Percentiles rank a stretch among this genome's conserved stretches.
Conservation (phyloP, 1,140 invertebrate species). For the Subanguina moxae region DNA sequence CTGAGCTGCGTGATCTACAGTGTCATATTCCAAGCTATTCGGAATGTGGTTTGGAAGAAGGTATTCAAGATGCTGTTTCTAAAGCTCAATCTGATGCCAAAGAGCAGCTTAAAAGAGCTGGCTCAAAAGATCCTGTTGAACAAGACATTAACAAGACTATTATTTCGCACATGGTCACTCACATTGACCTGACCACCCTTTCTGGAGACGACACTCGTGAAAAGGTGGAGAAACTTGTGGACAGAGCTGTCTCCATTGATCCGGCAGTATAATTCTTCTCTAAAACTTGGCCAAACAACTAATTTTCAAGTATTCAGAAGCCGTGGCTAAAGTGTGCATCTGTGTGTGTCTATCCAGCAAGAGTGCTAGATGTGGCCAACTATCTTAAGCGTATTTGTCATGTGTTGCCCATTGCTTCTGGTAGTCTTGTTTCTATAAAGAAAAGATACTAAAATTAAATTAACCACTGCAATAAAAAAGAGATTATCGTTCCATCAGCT, state of each 20-base stretch:
- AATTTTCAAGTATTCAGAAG: slow-evolving; percentile 38
- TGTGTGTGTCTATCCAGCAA: slow-evolving; percentile 87
- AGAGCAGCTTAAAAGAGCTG: too few species aligned
- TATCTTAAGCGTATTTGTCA: slow-evolving; percentile 66
- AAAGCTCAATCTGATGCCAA: too few species aligned
- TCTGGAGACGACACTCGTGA: slow-evolving; percentile 78
- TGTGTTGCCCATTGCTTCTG: slow-evolving; percentile 68
- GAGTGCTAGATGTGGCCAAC: slow-evolving; percentile 71
- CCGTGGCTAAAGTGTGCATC: slow-evolving; percentile 67
- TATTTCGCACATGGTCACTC: too few species aligned
- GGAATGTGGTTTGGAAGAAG: too few species aligned
- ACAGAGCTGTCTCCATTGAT: slow-evolving; percentile 62
- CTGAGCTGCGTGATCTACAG: too few species aligned
- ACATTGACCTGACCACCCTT: slow-evolving; percentile 87
- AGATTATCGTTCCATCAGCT: too few species aligned
- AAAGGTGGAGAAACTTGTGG: slow-evolving; percentile 76
- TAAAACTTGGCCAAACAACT: not conserved
- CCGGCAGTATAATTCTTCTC: not conserved
- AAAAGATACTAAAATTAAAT: too few species aligned
- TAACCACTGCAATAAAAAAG: too few species aligned
- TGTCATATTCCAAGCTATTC: too few species aligned
- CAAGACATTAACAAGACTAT: too few species aligned
- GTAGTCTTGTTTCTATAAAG: slow-evolving; percentile 62
- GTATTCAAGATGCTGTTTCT: too few species aligned
- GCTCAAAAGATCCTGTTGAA: too few species aligned